Evolutionary conservation across 2,113 vertebrate species (phyloP), one percentile per base, ranked within the genome.

Genomic region (Theristicus caerulescens): DNA sequence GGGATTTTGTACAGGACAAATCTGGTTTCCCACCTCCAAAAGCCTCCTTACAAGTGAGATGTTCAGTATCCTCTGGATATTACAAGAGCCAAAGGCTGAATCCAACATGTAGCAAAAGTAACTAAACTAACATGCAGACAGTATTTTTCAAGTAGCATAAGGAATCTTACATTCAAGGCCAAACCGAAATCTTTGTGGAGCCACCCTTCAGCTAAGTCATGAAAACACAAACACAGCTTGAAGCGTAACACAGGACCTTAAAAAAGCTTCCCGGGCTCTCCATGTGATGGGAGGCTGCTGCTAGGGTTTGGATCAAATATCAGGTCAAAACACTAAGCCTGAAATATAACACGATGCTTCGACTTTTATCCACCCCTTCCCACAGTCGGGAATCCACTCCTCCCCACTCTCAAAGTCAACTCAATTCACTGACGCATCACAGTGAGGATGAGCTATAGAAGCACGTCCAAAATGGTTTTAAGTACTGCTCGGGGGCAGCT

Each of bases 381-480:
- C 74, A 47, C 54, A 18, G 85, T 0, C 3, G 1, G 72, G 79
- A 90, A 71, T 55, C 57, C 27, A 6, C 29, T n/a, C 73, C 74
- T 82, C 44, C 61, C 73, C 5, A 4, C 51, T n/a, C 79, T 31
- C 88, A 16, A 5, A 87, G 46, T 13, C 67, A 87, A 7, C 34
- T 27, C 57, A 54, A 38, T 7, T 7, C n/a, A 25, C 64, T 36
- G 46, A 11, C 3, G 2, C 86, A 20, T 17, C 12, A 1, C 0
- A 0, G 24, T 19, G 31, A 67, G 59, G 66, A 57, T 58, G 49
- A 73, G 58, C 74, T 66, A 36, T 5, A 51, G 25, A 38, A n/a
- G 13, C 29, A 51, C 1, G 0, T 36, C 54, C 84, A n/a, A 36
- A 58, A 16, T 6, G 8, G 54, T 17, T 62, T 0, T 1, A 7